These are phyloP conservation scores for Amazona vittata DNA, from an alignment of 2,113 vertebrate genomes.

Conservation along the genomic window DNA sequence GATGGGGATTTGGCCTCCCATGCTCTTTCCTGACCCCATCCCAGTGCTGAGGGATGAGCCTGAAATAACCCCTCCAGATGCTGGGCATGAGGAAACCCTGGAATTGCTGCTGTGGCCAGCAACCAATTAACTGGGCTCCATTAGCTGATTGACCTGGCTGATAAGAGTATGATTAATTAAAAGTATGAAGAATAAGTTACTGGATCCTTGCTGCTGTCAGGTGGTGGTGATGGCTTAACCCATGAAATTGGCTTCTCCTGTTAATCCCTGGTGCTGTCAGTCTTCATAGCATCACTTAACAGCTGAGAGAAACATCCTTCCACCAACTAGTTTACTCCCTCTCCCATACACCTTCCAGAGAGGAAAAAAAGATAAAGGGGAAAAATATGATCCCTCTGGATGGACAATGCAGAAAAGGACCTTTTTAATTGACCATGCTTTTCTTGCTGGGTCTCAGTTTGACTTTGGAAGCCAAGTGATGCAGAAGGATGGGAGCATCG, in stretches of 20 bases:
- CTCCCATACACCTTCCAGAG: background rate
- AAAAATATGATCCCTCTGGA: background rate
- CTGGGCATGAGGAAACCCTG: background rate
- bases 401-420: background rate
- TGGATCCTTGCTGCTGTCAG: accelerated
- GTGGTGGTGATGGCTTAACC: background rate
- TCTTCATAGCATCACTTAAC: accelerated
- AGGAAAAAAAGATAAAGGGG: background rate
- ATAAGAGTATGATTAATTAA: conserved; percentile 45
- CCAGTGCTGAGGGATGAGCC: background rate
- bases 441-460: accelerated
- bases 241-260: background rate
- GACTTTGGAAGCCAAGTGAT: background rate
- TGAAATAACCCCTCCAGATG: background rate
- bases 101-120: background rate
- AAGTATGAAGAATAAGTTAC: background rate
- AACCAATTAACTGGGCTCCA: background rate
- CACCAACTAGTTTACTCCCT: background rate
- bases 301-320: background rate
- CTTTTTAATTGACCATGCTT: background rate
- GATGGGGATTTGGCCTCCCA: background rate
- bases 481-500: background rate
- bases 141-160: conserved; percentile 21
- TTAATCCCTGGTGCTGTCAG: background rate
- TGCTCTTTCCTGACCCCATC: background rate